These are phyloP conservation scores for Girardinichthys multiradiatus DNA, from an alignment of 2,113 vertebrate genomes.

Conservation along the genomic window DNA sequence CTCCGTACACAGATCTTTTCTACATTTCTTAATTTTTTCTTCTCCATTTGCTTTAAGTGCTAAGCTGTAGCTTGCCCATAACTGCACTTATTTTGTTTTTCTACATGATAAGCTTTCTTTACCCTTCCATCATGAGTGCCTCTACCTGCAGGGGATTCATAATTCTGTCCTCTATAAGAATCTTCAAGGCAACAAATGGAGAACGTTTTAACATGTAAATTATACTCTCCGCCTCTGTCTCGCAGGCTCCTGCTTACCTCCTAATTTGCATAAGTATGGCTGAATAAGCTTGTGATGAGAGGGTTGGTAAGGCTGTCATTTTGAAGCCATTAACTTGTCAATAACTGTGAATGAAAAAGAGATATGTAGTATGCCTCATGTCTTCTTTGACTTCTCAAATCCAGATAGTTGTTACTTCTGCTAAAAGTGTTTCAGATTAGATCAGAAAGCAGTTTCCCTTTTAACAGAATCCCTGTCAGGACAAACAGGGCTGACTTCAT, in stretches of 20 bases:
- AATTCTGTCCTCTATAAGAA: conserved; percentile 23
- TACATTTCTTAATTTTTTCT: neutral
- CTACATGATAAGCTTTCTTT: conserved; percentile 30
- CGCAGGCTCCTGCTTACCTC: conserved; percentile 13
- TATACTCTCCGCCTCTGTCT: conserved; percentile 1
- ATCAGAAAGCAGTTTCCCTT: neutral
- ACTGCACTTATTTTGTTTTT: conserved; percentile 47
- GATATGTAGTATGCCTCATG: neutral
- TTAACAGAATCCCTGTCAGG: no score
- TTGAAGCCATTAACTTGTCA: conserved; percentile 41
- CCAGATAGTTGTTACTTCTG: neutral
- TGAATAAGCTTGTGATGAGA: conserved; percentile 37
- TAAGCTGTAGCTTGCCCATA: conserved; percentile 26
- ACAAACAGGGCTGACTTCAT: no score
- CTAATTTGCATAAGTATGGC: conserved; percentile 48
- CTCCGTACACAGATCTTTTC: neutral
- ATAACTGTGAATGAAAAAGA: conserved; percentile 45
- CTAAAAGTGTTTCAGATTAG: neutral
- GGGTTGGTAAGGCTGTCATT: conserved; percentile 38
- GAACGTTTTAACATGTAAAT: conserved; percentile 57
- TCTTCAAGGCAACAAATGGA: conserved; percentile 18
- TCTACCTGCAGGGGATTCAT: conserved; percentile 35
- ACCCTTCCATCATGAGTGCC: conserved; percentile 6
- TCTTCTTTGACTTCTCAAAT: neutral
- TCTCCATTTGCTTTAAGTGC: conserved; percentile 43